Evolutionary conservation across 2,888 invertebrate genomes (phyloP), one percentile per base, ranked within the genome.

Genomic region (Andrena hattorfiana): DNA sequence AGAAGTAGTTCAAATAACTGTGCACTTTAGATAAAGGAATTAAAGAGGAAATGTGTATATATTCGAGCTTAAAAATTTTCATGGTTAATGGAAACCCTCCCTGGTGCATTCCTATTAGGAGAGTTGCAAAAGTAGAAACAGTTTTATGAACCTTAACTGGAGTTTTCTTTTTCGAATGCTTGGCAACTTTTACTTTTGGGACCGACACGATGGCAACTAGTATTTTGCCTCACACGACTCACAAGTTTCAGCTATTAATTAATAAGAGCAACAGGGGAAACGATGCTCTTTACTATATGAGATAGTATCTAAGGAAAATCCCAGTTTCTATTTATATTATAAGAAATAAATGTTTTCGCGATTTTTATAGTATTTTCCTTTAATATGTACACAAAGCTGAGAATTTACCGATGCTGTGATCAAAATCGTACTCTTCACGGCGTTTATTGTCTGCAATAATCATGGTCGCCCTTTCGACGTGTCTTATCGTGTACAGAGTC

Each of bases 401-500:
- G 10, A 30, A 42, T n/a, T 20, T 42, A 26, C 7, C 13, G 59
- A n/a, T 28, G 30, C 32, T 26, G 13, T 30, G 42, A 63, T 56
- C 77, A 20, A 49, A 32, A 5, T 63, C 73, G 26, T n/a, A 66
- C 16, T n/a, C 5, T 2, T 13, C 26, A 0, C 49, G 42, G 56
- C 68, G 59, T 84, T 79, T 79, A 84, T 79, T 79, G 70, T 80
- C 23, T 62, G 59, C 56, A 35, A 73, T 66, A 35, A 79, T 62
- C 60, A 60, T 28, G 56, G 48, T 63, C 10, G 56, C 23, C 56
- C 3, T 26, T 56, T 56, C 26, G 56, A 56, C 64, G 75, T 67
- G 68, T 79, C 74, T 70, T 75, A 74, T 79, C 83, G 83, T 74
- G 62, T 74, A 84, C 80, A 59, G 80, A 74, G 74, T 84, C 80